These are phyloP conservation scores for Bradypodion pumilum DNA, from an alignment of 2,797 vertebrate species.

Conservation along the genomic window DNA sequence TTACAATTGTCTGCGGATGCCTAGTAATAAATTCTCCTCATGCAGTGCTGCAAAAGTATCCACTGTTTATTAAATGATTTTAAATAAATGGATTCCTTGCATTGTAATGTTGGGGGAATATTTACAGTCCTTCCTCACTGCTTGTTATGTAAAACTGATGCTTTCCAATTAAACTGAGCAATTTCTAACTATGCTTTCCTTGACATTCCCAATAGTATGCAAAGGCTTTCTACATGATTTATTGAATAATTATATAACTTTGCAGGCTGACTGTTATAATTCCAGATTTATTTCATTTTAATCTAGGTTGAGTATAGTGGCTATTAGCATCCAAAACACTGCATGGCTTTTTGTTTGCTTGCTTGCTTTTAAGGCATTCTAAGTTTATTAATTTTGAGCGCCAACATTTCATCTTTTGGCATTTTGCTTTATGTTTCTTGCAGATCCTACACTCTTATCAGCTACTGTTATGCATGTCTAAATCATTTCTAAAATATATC, in stretches of 20 bases:
- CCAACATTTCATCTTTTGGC: neutral
- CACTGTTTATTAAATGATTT: neutral
- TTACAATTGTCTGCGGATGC: neutral
- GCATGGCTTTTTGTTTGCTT: neutral
- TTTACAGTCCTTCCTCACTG: constrained; percentile 2
- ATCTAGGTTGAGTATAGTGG: neutral
- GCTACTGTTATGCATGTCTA: neutral
- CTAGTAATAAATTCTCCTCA: neutral
- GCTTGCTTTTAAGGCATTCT: neutral
- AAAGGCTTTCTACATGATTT: constrained; percentile 7
- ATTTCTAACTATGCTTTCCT: constrained; percentile 1
- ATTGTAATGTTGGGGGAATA: neutral
- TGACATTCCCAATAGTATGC: neutral
- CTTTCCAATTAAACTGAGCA: neutral
- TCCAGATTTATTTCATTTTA: neutral
- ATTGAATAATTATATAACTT: constrained; percentile 10
- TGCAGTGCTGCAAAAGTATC: neutral
- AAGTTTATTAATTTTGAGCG: neutral
- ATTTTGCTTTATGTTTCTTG: neutral
- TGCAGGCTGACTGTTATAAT: neutral
- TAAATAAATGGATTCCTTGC: neutral
- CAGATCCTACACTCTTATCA: neutral
- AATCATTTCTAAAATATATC: neutral
- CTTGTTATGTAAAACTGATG: neutral
- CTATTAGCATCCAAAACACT: neutral